phyloP scores from a whole-genome alignment of 2,888 invertebrate genomes.

The Xestia xanthographa region DNA sequence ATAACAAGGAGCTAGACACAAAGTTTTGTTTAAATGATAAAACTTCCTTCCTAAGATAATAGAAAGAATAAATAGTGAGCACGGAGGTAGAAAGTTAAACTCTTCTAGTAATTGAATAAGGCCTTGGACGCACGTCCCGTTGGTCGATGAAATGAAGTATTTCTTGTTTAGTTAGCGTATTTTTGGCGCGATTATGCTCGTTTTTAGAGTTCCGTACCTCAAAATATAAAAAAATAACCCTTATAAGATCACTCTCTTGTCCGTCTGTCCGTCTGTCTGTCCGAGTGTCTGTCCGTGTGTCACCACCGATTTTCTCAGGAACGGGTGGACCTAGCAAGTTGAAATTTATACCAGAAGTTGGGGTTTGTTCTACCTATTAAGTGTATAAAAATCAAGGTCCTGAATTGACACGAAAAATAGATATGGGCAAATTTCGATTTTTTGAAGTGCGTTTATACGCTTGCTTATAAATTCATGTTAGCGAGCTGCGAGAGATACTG shows the following conservation, averaged over 20 bases:
- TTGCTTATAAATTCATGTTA: neutral
- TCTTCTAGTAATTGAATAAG: constrained; percentile 50
- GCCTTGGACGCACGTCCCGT: constrained; percentile 1
- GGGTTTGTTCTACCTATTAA: too few species aligned
- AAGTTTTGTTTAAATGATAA: constrained; percentile 42
- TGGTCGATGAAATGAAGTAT: constrained; percentile 6
- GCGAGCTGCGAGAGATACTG: neutral
- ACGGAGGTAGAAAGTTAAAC: constrained; percentile 39
- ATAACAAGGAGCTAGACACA: constrained; percentile 15
- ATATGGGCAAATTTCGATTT: too few species aligned
- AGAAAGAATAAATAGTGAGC: constrained; percentile 27
- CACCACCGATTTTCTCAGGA: too few species aligned
- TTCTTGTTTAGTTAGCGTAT: neutral
- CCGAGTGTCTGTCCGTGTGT: too few species aligned
- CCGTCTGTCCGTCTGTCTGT: too few species aligned
- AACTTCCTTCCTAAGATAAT: constrained; percentile 37
- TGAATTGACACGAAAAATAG: too few species aligned
- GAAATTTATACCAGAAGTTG: too few species aligned
- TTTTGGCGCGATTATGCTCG: neutral
- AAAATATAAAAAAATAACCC: too few species aligned
- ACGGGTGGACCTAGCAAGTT: too few species aligned
- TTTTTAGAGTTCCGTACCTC: too few species aligned
- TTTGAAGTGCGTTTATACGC: neutral
- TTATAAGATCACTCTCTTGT: too few species aligned
- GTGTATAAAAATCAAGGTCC: too few species aligned